These are phyloP conservation scores for Tachysurus fulvidraco DNA, from an alignment of 2,113 vertebrate species.

Conservation along the genomic window DNA sequence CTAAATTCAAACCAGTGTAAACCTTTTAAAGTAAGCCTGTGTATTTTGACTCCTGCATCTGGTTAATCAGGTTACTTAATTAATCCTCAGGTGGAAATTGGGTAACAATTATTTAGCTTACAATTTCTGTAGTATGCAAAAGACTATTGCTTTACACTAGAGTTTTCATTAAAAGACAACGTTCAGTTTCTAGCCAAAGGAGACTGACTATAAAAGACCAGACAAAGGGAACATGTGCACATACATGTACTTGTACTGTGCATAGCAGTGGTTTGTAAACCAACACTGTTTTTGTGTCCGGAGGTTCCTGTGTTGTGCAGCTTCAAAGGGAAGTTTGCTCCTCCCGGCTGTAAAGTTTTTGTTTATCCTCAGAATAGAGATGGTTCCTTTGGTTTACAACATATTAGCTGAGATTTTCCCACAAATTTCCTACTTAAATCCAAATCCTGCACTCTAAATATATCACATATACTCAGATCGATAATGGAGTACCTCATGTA, in stretches of 20 bases:
- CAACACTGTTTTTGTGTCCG: conserved; percentile 12
- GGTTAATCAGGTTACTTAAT: no score
- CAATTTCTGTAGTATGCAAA: conserved; percentile 5
- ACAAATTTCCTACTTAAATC: conserved; percentile 1
- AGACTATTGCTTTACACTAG: neutral
- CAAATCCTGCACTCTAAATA: neutral
- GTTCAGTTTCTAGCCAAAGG: conserved; percentile 10
- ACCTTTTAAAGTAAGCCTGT: neutral
- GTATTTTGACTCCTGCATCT: neutral
- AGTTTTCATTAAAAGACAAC: neutral
- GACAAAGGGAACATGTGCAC: conserved; percentile 35
- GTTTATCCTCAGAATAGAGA: conserved; percentile 16
- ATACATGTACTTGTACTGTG: neutral
- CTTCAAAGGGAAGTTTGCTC: conserved; percentile 25
- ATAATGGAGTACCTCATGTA: neutral
- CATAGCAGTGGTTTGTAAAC: neutral
- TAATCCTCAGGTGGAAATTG: no score
- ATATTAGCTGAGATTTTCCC: neutral
- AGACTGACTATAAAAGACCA: neutral
- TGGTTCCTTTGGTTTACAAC: neutral
- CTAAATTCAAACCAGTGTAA: neutral
- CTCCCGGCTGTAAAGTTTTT: conserved; percentile 26
- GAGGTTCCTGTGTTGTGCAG: conserved; percentile 28
- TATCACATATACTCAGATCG: neutral
- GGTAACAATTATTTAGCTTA: neutral